phyloP scores from a whole-genome alignment of 2,113 vertebrate species.

The Bubo bubo region DNA sequence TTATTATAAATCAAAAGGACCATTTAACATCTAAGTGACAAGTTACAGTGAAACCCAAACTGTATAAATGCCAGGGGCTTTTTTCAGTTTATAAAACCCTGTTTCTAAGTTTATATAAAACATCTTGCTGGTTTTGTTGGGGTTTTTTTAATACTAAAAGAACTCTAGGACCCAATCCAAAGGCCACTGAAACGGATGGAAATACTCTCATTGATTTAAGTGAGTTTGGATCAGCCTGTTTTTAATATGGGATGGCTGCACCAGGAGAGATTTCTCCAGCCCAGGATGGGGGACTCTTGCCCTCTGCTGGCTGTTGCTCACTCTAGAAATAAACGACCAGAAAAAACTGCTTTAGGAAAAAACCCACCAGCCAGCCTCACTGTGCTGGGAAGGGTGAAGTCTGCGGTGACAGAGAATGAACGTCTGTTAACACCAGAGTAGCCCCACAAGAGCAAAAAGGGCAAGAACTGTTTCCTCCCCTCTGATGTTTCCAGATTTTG shows the following conservation, averaged over 20 bases:
- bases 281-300: neutral
- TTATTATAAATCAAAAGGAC: slow-evolving; percentile 2
- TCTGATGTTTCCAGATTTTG: neutral
- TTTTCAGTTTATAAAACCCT: slow-evolving; percentile 21
- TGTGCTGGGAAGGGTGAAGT: neutral
- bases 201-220: neutral
- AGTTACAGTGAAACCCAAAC: neutral
- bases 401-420: neutral
- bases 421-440: neutral
- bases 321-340: neutral
- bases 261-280: neutral
- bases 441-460: neutral
- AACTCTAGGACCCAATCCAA: neutral
- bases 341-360: neutral
- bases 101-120: slow-evolving; percentile 25
- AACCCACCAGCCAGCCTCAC: neutral
- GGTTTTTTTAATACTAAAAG: neutral
- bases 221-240: neutral
- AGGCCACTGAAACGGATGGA: neutral
- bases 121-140: neutral
- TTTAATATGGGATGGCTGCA: neutral
- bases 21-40: neutral
- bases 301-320: neutral
- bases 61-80: neutral
- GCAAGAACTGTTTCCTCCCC: neutral